Percentiles rank a stretch among this genome's conserved stretches.
Conservation (phyloP, 2,113 vertebrate genomes). For the Circaetus gallicus region DNA sequence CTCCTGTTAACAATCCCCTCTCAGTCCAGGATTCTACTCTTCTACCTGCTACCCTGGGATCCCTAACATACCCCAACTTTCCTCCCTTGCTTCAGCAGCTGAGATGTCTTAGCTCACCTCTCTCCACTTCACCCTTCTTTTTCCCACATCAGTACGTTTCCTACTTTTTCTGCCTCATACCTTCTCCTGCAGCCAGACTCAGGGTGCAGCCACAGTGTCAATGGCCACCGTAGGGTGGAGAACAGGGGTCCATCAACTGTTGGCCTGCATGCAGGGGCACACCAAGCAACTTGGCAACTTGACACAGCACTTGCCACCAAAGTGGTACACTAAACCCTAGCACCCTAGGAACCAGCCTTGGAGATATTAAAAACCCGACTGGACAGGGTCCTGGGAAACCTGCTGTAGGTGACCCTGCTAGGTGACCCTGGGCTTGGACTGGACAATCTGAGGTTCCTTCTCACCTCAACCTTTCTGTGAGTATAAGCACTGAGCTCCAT, state of each 20-base stretch:
- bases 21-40: not conserved
- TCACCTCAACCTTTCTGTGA: not conserved
- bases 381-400: not conserved
- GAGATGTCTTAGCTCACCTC: not conserved
- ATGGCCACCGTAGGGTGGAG: not conserved
- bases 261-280: not conserved
- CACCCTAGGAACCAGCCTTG: not conserved
- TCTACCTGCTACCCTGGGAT: not conserved
- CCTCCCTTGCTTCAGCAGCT: not conserved
- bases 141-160: not conserved
- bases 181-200: not conserved
- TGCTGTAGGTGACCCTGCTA: not conserved
- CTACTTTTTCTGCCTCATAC: not conserved
- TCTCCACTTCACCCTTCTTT: not conserved
- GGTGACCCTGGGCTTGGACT: not conserved
- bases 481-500: not conserved
- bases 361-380: fast-evolving
- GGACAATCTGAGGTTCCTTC: fast-evolving
- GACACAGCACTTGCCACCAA: not conserved
- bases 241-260: not conserved
- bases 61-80: not conserved
- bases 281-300: not conserved
- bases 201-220: fast-evolving
- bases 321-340: not conserved
- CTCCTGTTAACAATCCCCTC: not conserved